phyloP scores from a whole-genome alignment of 2,797 vertebrate genomes.

The Aselliscus stoliczkanus region DNA sequence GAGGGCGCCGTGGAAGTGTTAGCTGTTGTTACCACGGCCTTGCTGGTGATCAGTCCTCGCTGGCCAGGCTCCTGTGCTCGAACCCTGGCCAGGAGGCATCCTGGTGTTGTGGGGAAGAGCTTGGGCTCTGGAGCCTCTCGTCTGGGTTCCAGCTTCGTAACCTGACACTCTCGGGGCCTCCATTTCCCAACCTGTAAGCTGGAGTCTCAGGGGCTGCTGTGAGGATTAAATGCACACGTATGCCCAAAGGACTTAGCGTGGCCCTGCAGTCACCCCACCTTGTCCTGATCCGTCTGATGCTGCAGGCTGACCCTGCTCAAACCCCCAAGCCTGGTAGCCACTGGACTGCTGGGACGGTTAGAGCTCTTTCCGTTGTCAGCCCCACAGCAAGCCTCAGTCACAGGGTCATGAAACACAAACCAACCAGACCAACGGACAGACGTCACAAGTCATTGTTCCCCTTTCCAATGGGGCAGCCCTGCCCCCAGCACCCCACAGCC shows the following conservation, averaged over 20 bases:
- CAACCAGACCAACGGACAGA: background rate
- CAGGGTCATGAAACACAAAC: background rate
- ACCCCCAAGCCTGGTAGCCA: background rate
- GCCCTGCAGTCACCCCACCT: fast-evolving
- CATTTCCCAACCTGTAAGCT: background rate
- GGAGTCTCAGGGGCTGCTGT: background rate
- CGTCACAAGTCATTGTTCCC: background rate
- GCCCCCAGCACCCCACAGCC: background rate
- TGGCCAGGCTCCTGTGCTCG: background rate
- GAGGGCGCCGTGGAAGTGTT: fast-evolving
- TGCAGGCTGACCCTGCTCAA: background rate
- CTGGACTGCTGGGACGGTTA: background rate
- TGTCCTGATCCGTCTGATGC: background rate
- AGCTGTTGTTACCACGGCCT: fast-evolving
- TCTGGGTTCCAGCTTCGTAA: background rate
- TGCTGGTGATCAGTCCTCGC: background rate
- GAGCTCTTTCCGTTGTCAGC: background rate
- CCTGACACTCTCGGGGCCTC: background rate
- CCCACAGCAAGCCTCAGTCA: background rate
- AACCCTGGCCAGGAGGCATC: background rate
- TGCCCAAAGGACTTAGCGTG: fast-evolving
- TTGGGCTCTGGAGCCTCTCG: fast-evolving
- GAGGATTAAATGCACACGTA: background rate
- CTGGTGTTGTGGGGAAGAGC: background rate
- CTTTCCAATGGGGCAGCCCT: background rate